Evolutionary conservation across 2,113 vertebrate species (phyloP).

Genomic region (Oceanites oceanicus): DNA sequence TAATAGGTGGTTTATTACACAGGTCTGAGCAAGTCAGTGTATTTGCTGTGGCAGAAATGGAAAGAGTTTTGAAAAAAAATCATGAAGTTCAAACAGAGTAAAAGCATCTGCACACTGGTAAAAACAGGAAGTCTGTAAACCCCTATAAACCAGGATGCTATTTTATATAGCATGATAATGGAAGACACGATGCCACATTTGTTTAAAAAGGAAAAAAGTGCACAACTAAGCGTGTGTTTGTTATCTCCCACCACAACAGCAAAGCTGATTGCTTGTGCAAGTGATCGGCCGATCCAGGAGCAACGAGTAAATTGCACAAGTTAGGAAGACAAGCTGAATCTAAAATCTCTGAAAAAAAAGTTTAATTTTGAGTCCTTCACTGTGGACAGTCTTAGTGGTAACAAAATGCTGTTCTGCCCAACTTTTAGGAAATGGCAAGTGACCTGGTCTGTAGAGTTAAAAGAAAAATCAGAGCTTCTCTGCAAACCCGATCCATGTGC

Average conservation of each 20-base stretch:
- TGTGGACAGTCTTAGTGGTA: background rate
- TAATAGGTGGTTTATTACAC: background rate
- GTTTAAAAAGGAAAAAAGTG: background rate
- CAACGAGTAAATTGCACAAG: background rate
- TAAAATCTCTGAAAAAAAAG: background rate
- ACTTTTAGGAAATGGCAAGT: background rate
- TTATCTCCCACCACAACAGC: background rate
- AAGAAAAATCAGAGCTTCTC: background rate
- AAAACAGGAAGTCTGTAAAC: slow-evolving; percentile 39
- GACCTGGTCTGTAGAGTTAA: background rate
- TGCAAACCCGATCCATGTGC: rapidly evolving
- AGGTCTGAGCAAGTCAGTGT: background rate
- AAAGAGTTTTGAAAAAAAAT: background rate
- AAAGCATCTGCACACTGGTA: background rate
- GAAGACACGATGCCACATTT: background rate
- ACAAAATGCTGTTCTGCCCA: background rate
- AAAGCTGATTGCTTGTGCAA: rapidly evolving
- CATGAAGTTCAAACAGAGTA: background rate
- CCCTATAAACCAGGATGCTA: background rate
- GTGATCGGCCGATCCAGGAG: background rate
- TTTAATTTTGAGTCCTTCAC: background rate
- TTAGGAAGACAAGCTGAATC: background rate
- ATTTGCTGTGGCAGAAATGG: background rate
- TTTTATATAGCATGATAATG: background rate
- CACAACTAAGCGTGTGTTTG: background rate